A percentile compares a stretch with the other conserved stretches of the same genome.
Evolutionary conservation across 2,797 vertebrate genomes (phyloP).

Genomic region (Myotis planiceps): DNA sequence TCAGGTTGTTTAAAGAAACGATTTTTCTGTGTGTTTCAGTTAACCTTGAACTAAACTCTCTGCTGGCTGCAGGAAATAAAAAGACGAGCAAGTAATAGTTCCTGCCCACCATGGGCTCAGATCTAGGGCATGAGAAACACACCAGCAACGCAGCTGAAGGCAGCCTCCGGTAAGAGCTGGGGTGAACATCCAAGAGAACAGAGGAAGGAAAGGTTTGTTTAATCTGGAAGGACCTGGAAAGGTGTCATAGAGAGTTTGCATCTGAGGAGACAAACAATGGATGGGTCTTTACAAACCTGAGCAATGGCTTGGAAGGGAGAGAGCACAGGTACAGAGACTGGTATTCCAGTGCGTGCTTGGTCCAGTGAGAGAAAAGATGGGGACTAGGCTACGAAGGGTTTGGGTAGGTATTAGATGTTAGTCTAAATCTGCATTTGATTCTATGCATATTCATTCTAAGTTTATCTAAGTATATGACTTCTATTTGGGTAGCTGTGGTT

Average conservation of each 20-base stretch:
- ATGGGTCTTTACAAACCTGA: not conserved
- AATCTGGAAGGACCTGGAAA: not conserved
- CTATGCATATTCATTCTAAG: not conserved
- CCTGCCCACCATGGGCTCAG: not conserved
- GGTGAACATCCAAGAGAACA: not conserved
- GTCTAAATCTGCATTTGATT: not conserved
- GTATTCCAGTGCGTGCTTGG: rapidly evolving
- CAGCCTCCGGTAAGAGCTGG: not conserved
- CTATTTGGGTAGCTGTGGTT: not conserved
- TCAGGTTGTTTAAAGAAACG: constrained; percentile 24
- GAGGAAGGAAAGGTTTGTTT: not conserved
- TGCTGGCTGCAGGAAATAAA: constrained; percentile 15
- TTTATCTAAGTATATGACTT: not conserved
- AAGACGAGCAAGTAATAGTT: not conserved
- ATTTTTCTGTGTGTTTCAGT: not conserved
- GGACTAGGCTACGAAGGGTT: not conserved
- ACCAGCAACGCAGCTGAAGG: not conserved
- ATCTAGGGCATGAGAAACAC: not conserved
- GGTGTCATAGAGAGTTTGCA: not conserved
- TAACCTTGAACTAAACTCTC: not conserved
- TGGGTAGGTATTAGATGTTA: not conserved
- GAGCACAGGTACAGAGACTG: not conserved
- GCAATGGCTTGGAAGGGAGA: not conserved
- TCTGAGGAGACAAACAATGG: not conserved
- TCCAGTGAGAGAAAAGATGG: not conserved